These are phyloP conservation scores for Coelopa pilipes DNA, from an alignment of 2,888 invertebrate genomes.

Conservation along the genomic window DNA sequence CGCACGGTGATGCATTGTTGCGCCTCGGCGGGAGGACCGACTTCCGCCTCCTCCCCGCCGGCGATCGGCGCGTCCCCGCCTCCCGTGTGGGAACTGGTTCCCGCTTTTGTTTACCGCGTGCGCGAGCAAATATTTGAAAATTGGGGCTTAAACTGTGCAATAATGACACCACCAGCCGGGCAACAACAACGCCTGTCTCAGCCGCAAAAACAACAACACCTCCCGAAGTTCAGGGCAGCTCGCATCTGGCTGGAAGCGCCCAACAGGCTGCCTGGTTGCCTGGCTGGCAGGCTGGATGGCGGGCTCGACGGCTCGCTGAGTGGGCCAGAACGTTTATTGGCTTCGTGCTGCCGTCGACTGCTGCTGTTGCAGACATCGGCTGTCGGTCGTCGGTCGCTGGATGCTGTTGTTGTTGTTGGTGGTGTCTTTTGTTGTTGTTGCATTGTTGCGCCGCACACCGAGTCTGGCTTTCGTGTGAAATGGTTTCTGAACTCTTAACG, in stretches of 20 bases:
- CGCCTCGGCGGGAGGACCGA: neutral
- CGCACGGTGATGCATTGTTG: neutral
- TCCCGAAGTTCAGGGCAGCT: no score
- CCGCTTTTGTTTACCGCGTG: neutral
- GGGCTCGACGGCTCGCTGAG: neutral
- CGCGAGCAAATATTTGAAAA: constrained; percentile 7
- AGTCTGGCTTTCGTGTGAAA: neutral
- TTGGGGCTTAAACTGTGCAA: neutral
- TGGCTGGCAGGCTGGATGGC: neutral
- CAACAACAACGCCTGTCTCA: no score
- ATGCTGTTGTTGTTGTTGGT: neutral
- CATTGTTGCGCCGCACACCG: neutral
- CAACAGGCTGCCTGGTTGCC: neutral
- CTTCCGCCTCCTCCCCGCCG: no score
- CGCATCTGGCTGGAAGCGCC: no score
- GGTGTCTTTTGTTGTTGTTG: constrained; percentile 6
- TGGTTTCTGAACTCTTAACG: neutral
- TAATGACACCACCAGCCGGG: neutral
- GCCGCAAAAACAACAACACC: no score
- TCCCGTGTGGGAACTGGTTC: neutral
- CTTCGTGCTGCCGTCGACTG: constrained; percentile 16
- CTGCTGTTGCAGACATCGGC: constrained; percentile 1
- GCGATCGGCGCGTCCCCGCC: no score
- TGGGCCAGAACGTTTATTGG: constrained; percentile 13
- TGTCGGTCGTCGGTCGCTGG: neutral